Evolutionary conservation across 1,140 invertebrate species (phyloP), one percentile per base, ranked within the genome.

Genomic region (Drosophila gunungcola): DNA sequence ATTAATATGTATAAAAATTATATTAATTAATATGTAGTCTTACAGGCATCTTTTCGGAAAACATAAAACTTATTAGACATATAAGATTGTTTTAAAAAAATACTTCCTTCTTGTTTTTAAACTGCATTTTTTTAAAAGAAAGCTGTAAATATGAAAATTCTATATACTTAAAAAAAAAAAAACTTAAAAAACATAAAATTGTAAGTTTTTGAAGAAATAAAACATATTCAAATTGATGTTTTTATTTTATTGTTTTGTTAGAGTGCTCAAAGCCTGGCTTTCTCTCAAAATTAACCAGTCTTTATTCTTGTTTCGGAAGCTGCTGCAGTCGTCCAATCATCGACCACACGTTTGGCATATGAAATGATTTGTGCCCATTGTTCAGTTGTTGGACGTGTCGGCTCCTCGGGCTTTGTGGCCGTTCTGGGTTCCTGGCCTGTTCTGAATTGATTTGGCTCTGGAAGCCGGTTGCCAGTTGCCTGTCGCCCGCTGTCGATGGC

Each of bases 361-460:
- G 67, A 88, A 88, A 88, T 88, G 83, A 88, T 88, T 89, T 86
- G 83, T 86, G 83, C 65, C 82, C 83, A 86, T 86, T 86, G 83
- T 86, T 88, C 83, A 77, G 64, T 57, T 80, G 78, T 58, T 61
- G 65, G 67, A 80, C 63, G 65, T 58, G 49, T 78, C 61, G 67
- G 45, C 68, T 55, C 54, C 64, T 48, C 51, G 42, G 63, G 51
- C 51, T 39, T 68, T 68, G 63, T 70, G 63, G 16, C 48, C 55
- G 25, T 42, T 34, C 13, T 38, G 61, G 41, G 48, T 55, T 69
- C 48, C 63, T 55, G 67, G 67, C 27, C 53, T 36, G 52, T 29
- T 34, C 45, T 13, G 29, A 67, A 64, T 68, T 41, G 60, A 65
- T 52, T 68, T 68, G 64, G 64, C 43, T 34, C 38, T 61, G 64